phyloP scores from a whole-genome alignment of 2,113 vertebrate species.

The Boulengeromyrus knoepffleri region DNA sequence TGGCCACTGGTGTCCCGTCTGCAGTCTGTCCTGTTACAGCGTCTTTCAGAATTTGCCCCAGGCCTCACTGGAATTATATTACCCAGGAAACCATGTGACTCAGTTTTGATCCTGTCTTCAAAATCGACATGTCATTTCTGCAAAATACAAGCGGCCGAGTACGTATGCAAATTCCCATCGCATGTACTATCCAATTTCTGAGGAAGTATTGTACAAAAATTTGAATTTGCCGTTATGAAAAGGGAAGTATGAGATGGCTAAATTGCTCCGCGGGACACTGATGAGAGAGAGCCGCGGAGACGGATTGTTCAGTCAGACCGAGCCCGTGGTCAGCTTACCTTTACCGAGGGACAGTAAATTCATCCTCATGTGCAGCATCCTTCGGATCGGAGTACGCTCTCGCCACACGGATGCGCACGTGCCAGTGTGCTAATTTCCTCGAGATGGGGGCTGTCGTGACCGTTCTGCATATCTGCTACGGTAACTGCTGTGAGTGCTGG shows the following conservation, averaged over 20 bases:
- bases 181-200: slow-evolving; percentile 9
- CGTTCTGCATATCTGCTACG: background rate
- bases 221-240: slow-evolving; percentile 15
- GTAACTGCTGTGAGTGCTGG: background rate
- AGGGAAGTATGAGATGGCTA: slow-evolving; percentile 12
- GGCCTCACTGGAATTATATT: background rate
- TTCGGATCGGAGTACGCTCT: background rate
- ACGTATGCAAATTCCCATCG: slow-evolving; percentile 11
- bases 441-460: background rate
- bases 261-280: slow-evolving; percentile 17
- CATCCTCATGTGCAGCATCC: background rate
- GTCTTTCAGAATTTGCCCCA: background rate
- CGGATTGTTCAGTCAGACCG: background rate
- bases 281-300: slow-evolving; percentile 6
- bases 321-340: background rate
- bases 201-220: slow-evolving; percentile 6
- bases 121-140: background rate
- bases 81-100: background rate
- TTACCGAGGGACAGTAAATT: background rate
- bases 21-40: background rate
- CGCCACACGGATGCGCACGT: background rate
- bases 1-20: background rate
- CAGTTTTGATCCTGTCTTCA: background rate
- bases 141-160: background rate
- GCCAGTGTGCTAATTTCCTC: background rate